phyloP scores from a whole-genome alignment of 2,797 vertebrate species.

The Trachops cirrhosus region DNA sequence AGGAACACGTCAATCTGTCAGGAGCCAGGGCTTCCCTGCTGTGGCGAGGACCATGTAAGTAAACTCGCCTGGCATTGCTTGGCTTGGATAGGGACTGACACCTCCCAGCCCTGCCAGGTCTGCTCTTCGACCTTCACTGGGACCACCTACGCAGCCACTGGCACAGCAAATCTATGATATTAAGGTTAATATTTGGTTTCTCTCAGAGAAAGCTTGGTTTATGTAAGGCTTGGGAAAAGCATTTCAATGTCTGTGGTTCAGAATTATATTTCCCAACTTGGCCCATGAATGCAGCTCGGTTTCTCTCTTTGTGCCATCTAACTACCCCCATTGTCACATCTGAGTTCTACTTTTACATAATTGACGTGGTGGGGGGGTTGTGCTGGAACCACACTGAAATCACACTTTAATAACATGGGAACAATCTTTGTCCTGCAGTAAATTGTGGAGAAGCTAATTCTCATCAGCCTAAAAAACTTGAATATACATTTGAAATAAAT shows the following conservation, averaged over 20 bases:
- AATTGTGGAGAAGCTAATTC: slow-evolving; percentile 39
- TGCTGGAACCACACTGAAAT: slow-evolving; percentile 56
- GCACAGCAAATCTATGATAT: not conserved
- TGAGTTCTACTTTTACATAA: slow-evolving; percentile 10
- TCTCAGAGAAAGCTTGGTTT: slow-evolving; percentile 20
- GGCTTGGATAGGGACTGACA: not conserved
- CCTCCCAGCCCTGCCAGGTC: not conserved
- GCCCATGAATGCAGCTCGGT: not conserved
- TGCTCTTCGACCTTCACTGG: not conserved
- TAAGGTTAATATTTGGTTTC: not conserved
- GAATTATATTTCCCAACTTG: slow-evolving; percentile 34
- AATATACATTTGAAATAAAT: slow-evolving; percentile 49
- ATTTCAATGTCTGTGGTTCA: slow-evolving; percentile 24
- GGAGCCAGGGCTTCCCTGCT: not conserved
- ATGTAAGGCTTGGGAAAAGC: not conserved
- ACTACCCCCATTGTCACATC: not conserved
- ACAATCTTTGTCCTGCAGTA: slow-evolving; percentile 15
- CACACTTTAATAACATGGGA: slow-evolving; percentile 39
- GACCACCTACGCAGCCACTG: not conserved
- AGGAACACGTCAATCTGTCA: not conserved
- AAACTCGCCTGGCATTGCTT: too few species aligned
- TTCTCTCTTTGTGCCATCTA: not conserved
- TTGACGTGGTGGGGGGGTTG: slow-evolving; percentile 50
- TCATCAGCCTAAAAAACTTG: slow-evolving; percentile 32
- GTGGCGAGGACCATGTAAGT: accelerated